These are phyloP conservation scores for Kryptolebias ocellatus DNA, from an alignment of 2,797 vertebrate genomes.

Conservation along the genomic window DNA sequence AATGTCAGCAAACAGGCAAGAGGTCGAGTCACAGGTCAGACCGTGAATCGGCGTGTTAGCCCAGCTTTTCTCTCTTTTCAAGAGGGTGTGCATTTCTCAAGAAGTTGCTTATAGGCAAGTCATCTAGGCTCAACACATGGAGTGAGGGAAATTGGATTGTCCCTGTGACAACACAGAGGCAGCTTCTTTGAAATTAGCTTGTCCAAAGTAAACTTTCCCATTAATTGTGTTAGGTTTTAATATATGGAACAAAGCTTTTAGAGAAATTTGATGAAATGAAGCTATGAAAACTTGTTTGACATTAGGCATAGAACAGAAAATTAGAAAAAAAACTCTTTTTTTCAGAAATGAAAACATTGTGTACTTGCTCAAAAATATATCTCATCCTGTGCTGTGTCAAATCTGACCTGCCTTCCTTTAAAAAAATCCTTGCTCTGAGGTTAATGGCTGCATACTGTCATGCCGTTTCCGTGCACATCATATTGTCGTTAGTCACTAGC, in stretches of 20 bases:
- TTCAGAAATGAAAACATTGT: constrained; percentile 33
- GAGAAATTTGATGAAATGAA: constrained; percentile 27
- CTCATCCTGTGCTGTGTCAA: constrained; percentile 59
- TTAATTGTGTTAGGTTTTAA: constrained; percentile 41
- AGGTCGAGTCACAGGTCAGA: constrained; percentile 78
- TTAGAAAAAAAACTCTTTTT: constrained; percentile 17
- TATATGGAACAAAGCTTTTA: constrained; percentile 38
- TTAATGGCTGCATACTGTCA: constrained; percentile 83
- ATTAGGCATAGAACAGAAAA: constrained; percentile 35
- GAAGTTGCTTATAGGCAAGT: constrained; percentile 71
- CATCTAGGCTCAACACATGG: constrained; percentile 56
- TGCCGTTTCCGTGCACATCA: constrained; percentile 80
- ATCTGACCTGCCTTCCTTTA: constrained; percentile 55
- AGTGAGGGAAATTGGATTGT: constrained; percentile 52
- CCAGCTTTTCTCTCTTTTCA: constrained; percentile 78
- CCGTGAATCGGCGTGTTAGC: constrained; percentile 67
- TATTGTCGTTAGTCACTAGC: constrained; percentile 88
- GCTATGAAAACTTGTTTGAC: constrained; percentile 4
- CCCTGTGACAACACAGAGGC: constrained; percentile 60
- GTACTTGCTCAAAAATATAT: constrained; percentile 47
- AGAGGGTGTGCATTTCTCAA: constrained; percentile 81
- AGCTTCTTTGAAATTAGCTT: constrained; percentile 48
- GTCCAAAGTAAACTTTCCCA: constrained; percentile 45
- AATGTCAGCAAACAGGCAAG: constrained; percentile 84
- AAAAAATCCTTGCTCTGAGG: constrained; percentile 61